Percentiles rank a stretch among this genome's conserved stretches.
These are phyloP conservation scores for Jacana jacana DNA, from an alignment of 2,113 vertebrate species.

Conservation along the genomic window DNA sequence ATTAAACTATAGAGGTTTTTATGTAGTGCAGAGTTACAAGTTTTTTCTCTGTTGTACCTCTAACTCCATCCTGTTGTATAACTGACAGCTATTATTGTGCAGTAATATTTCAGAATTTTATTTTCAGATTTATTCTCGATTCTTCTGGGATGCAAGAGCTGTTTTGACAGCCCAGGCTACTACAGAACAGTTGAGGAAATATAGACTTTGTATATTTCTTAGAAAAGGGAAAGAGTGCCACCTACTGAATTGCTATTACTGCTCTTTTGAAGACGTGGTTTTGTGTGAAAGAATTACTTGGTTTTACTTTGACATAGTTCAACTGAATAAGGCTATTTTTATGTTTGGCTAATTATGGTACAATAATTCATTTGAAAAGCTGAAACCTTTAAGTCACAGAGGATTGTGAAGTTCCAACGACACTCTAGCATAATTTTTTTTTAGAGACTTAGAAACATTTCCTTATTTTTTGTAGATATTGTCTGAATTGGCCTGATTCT, in stretches of 20 bases:
- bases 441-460: background rate
- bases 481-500: background rate
- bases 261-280: background rate
- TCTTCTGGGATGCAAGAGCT: background rate
- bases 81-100: background rate
- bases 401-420: background rate
- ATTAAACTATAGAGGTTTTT: background rate
- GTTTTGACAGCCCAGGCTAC: background rate
- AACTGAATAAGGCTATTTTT: background rate
- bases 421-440: background rate
- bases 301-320: background rate
- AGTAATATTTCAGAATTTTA: background rate
- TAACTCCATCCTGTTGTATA: background rate
- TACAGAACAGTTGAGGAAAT: background rate
- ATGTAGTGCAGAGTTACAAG: background rate
- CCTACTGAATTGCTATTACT: background rate
- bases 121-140: background rate
- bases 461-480: background rate
- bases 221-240: slow-evolving; percentile 41
- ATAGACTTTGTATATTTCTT: background rate
- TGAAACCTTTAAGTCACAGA: background rate
- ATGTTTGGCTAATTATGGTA: background rate
- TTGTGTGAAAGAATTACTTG: background rate
- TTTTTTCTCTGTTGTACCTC: background rate
- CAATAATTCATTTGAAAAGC: background rate